Evolutionary conservation across 2,113 vertebrate species (phyloP).

Genomic region (Bolborhynchus lineola): DNA sequence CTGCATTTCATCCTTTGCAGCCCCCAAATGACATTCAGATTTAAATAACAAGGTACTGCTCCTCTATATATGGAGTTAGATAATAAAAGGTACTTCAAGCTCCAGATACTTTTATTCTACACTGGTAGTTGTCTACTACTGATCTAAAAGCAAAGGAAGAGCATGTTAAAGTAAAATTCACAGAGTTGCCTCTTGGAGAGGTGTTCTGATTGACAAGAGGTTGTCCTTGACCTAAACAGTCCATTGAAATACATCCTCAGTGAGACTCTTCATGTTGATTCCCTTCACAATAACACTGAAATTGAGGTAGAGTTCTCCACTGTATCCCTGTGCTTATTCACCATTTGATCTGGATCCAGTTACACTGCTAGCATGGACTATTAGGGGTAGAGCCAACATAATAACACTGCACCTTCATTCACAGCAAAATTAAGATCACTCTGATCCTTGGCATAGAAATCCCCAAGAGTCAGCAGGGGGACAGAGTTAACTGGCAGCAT

Average conservation of each 20-base stretch:
- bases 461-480: too few species aligned
- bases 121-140: background rate
- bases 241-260: fast-evolving
- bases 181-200: background rate
- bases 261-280: too few species aligned
- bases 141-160: background rate
- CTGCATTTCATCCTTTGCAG: background rate
- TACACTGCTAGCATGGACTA: too few species aligned
- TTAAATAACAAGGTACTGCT: background rate
- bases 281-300: background rate
- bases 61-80: too few species aligned
- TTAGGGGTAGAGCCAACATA: background rate
- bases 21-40: fast-evolving
- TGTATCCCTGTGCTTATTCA: background rate
- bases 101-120: background rate
- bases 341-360: background rate
- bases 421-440: background rate
- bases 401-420: fast-evolving
- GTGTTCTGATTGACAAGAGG: background rate
- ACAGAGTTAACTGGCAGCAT: background rate
- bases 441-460: fast-evolving
- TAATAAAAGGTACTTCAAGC: background rate
- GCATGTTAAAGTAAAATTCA: fast-evolving
- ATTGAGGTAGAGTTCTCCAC: background rate
- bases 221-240: background rate